Base-by-base conservation (phyloP, 2,797 vertebrate genomes). In the Anguilla pacifica region DNA sequence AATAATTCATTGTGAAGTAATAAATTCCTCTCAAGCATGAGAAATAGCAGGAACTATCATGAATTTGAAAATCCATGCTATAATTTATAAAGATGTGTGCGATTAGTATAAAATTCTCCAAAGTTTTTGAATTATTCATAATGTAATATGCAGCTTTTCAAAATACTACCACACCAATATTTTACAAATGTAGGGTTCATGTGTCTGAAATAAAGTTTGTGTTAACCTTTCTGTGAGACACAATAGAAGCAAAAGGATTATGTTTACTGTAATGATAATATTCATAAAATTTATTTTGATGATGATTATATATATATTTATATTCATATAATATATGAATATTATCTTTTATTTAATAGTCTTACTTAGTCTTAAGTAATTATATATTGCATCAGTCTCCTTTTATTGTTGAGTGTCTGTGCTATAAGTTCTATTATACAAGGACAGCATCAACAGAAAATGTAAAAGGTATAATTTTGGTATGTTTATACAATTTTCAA, bases 1-100 rank as follows among this genome's bases (percentile, higher is more conserved):
- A 96, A 96, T 96, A 96, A 96, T 96, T 96, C 89, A 96, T 96
- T 95, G 94, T 96, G 95, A 96, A 96, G 95, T 96, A 95, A 96
- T 95, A 93, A 94, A 94, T 92, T 93, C 92, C 94, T 86, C 92
- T 95, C 94, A 96, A 93, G 95, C 95, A 94, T 95, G 94, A 95
- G 92, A 92, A 95, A 96, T 95, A 93, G 94, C 93, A 89, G 13
- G 90, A 89, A 89, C 91, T 92, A 90, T 94, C 94, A 96, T 96
- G 94, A 96, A 96, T 96, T 94, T 96, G 94, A 95, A 94, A 94
- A 94, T 92, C 91, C 92, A 89, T 90, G 84, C 94, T 95, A 95
- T 95, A 95, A 96, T 96, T 96, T 92, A 95, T 95, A 95, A 96
- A 94, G 93, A 94, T 94, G 92, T 96, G 94, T 96, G 95, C 91